Conservation (phyloP, 2,113 vertebrate genomes). For the Ia io region DNA sequence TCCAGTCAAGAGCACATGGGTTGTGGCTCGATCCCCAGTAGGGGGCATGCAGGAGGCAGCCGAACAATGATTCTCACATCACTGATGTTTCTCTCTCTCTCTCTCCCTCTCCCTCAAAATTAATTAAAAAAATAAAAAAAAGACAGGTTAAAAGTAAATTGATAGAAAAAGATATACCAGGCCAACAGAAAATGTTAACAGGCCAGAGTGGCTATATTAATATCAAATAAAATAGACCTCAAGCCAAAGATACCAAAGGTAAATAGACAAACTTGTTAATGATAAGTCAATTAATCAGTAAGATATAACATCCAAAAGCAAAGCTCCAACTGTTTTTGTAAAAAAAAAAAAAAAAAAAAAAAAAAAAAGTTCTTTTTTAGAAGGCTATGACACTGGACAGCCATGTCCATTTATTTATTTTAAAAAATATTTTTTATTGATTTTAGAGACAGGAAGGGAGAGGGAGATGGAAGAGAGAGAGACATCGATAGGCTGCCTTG, state of each 20-base stretch:
- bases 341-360: not conserved
- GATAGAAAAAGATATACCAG: not conserved
- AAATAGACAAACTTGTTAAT: not conserved
- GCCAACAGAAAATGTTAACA: not conserved
- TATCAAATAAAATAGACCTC: not conserved
- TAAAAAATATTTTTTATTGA: no score
- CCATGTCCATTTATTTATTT: no score
- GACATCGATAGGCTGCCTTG: no score
- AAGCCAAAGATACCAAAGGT: not conserved
- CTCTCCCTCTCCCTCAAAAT: no score
- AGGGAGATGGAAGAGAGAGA: no score
- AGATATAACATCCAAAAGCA: not conserved
- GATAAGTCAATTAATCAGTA: not conserved
- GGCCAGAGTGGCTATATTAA: not conserved
- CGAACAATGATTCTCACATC: no score
- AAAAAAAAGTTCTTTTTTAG: not conserved
- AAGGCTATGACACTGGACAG: not conserved
- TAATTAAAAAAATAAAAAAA: no score
- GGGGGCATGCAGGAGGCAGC: no score
- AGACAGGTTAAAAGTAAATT: conserved; percentile 2
- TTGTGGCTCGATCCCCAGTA: no score
- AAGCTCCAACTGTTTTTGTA: not conserved
- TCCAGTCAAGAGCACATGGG: no score
- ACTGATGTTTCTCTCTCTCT: no score
- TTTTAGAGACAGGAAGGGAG: no score